A percentile compares a stretch with the other conserved stretches of the same genome.
These are phyloP conservation scores for Caranx melampygus DNA, from an alignment of 2,113 vertebrate species.

Conservation along the genomic window DNA sequence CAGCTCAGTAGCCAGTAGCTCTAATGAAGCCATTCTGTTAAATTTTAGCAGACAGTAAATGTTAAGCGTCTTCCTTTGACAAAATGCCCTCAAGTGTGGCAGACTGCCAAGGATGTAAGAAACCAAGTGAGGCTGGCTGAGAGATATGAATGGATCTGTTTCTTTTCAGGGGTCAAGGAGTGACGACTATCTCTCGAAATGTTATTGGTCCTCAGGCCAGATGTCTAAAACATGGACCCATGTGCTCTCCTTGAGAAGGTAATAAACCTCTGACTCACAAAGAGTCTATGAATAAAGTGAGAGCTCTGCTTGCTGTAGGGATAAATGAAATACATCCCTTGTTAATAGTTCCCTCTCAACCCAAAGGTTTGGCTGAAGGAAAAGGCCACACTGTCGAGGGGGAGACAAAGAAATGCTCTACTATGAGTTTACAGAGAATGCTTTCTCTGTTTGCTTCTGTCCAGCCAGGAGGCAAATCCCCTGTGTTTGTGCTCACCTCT, in stretches of 20 bases:
- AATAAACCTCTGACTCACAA: constrained; percentile 73
- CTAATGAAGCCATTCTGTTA: background rate
- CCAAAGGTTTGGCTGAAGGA: constrained; percentile 79
- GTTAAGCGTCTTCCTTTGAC: constrained; percentile 34
- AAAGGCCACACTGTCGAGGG: constrained; percentile 67
- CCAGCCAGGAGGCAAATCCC: constrained; percentile 56
- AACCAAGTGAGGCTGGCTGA: constrained; percentile 22
- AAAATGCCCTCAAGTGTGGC: constrained; percentile 41
- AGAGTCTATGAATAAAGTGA: constrained; percentile 72
- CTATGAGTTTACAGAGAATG: constrained; percentile 69
- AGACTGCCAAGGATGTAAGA: constrained; percentile 40
- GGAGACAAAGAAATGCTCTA: constrained; percentile 74
- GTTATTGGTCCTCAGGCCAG: constrained; percentile 73
- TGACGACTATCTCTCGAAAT: constrained; percentile 66
- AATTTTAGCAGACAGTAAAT: constrained; percentile 32
- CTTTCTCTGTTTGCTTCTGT: constrained; percentile 67
- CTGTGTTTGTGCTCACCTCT: constrained; percentile 73
- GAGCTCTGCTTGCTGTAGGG: constrained; percentile 67
- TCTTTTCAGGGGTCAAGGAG: constrained; percentile 71
- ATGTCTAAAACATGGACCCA: constrained; percentile 64
- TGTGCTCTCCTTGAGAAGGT: constrained; percentile 76
- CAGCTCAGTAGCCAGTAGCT: background rate
- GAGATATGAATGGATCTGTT: constrained; percentile 70
- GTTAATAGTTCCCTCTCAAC: constrained; percentile 63
- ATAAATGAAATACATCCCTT: constrained; percentile 71